Evolutionary conservation across 2,888 invertebrate genomes (phyloP).

Genomic region (Orchestes rusci): DNA sequence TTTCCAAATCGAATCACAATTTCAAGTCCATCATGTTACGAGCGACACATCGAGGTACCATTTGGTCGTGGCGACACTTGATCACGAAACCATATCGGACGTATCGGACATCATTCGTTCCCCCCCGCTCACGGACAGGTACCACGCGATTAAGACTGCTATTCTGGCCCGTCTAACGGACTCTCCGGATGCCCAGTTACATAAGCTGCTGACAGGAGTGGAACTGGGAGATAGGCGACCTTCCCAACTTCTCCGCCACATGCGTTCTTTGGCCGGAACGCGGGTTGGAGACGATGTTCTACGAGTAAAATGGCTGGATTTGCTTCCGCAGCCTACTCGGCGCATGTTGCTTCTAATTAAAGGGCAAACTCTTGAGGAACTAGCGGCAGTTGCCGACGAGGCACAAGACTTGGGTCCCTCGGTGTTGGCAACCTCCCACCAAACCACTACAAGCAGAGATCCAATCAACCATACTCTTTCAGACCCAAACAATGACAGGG

Average conservation of each 20-base stretch:
- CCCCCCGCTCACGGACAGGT: background rate
- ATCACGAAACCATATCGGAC: background rate
- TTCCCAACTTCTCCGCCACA: conserved; percentile 3
- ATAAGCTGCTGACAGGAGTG: conserved; percentile 3
- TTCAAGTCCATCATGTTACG: background rate
- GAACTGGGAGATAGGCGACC: conserved; percentile 4
- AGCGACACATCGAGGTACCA: conserved; percentile 1
- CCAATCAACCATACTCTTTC: no score
- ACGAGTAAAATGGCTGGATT: background rate
- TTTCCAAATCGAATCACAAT: background rate
- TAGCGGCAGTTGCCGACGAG: no score
- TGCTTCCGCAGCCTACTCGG: conserved; percentile 6
- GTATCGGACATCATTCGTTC: conserved; percentile 2
- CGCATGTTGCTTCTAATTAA: no score
- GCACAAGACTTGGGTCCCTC: no score
- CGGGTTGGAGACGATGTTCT: background rate
- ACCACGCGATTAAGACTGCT: background rate
- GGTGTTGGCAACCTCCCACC: no score
- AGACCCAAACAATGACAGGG: background rate
- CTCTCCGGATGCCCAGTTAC: conserved; percentile 2
- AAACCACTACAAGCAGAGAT: no score
- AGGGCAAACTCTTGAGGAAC: no score
- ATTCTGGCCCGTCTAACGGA: background rate
- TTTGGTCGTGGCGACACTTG: background rate
- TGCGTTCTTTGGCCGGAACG: conserved; percentile 1